Percentiles rank a stretch among this genome's conserved stretches.
Conservation (phyloP, 1,140 invertebrate species). For the Hestina assimilis region DNA sequence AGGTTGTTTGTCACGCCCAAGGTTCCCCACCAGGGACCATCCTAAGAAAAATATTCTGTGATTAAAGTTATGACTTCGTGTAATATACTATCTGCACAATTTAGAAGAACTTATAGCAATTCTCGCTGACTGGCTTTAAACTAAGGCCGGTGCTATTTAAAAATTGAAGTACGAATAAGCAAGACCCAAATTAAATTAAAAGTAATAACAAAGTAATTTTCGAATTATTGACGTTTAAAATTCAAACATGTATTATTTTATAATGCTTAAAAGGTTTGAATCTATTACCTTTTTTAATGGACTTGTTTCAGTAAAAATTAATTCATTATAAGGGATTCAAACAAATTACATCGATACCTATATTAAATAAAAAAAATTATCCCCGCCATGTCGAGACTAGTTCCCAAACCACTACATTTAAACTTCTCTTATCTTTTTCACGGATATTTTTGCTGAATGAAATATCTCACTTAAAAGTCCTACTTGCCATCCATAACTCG, state of each 20-base stretch:
- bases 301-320: too few relatives aligned
- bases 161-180: not conserved
- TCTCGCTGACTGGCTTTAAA: not conserved
- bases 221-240: too few relatives aligned
- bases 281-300: too few relatives aligned
- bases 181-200: not conserved
- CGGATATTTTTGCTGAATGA: not conserved
- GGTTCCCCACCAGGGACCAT: conserved; percentile 57
- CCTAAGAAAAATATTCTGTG: conserved; percentile 34
- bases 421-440: not conserved
- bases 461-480: not conserved
- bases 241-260: too few relatives aligned
- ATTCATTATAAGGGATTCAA: too few relatives aligned
- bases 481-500: too few relatives aligned
- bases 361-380: too few relatives aligned
- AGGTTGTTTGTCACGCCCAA: conserved; percentile 47
- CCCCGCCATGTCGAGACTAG: too few relatives aligned
- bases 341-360: too few relatives aligned
- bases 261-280: too few relatives aligned
- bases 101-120: not conserved
- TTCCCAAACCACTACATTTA: too few relatives aligned
- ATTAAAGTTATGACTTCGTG: not conserved
- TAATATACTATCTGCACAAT: not conserved
- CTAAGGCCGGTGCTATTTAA: not conserved
- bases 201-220: not conserved